Evolutionary conservation across 2,888 invertebrate species (phyloP), one percentile per base, ranked within the genome.

Genomic region (Philopedon plagiatum): DNA sequence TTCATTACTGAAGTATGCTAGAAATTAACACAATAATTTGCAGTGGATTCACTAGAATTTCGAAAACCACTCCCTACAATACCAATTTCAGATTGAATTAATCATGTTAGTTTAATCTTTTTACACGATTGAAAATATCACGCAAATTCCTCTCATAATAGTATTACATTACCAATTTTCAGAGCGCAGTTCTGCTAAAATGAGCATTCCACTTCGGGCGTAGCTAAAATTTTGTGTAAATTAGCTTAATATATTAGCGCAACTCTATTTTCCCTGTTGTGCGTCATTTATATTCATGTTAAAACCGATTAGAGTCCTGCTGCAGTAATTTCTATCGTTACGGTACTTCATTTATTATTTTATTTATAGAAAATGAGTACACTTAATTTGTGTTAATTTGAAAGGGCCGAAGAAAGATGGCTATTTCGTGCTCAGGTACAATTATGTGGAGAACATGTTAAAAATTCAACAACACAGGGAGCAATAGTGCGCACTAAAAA

Each of bases 141-240:
- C 29, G 51, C 26, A 9, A 18, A 26, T 51, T 51, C 26, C 15
- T 29, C 29, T 54, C 29, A 13, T 29, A 29, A 29, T 9, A 54
- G 29, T 11, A 51, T 51, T 51, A 51, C 44, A 46, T 46, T 46
- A 46, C 19, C 26, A 13, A 51, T 19, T 51, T 51, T 26, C 51
- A 7, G 15, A 13, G 15, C 51, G 51, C 13, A 29, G 29, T 54
- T 54, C 51, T 13, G 18, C 46, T 49, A 15, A 18, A 62, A 44
- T 46, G 62, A 32, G 46, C 62, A 49, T 62, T 61, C 29, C 32
- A 46, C 46, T 29, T 46, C 46, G 44, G 2, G 32, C 46, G 46
- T 5, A 21, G 37, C 29, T 61, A 61, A 44, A 44, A 49, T 62
- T 62, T 62, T 32, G 34, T 46, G 46, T 49, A 62, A 62, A 62